Evolutionary conservation across 2,888 invertebrate species (phyloP).

Genomic region (Agriopis marginaria): DNA sequence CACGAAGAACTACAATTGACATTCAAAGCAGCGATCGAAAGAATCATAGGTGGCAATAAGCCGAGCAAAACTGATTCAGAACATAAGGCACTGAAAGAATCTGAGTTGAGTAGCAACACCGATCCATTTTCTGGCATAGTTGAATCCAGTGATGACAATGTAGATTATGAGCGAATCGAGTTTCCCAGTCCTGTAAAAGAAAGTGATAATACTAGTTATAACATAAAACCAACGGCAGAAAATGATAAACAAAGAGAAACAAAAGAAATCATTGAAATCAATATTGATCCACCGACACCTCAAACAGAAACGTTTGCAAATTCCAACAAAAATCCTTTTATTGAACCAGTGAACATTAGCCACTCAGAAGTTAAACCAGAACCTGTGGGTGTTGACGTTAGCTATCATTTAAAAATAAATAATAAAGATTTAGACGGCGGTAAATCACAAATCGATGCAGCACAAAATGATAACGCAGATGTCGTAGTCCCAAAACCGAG

Average conservation of each 20-base stretch:
- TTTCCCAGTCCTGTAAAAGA: slow-evolving; percentile 9
- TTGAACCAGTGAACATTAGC: slow-evolving; percentile 35
- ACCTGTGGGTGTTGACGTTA: slow-evolving; percentile 65
- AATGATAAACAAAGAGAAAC: neutral
- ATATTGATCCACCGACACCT: slow-evolving; percentile 31
- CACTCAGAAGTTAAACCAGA: slow-evolving; percentile 40
- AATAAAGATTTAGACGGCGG: slow-evolving; percentile 64
- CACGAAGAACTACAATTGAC: slow-evolving; percentile 73
- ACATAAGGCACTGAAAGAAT: slow-evolving; percentile 42
- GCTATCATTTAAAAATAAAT: slow-evolving; percentile 79
- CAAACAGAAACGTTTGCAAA: slow-evolving; percentile 23
- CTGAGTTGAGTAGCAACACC: slow-evolving; percentile 28
- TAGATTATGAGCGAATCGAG: slow-evolving; percentile 20
- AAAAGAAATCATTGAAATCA: slow-evolving; percentile 20
- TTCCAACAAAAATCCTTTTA: slow-evolving; percentile 46
- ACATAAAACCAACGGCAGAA: slow-evolving; percentile 11
- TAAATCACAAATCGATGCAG: slow-evolving; percentile 44
- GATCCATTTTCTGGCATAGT: slow-evolving; percentile 28
- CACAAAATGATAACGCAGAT: slow-evolving; percentile 50
- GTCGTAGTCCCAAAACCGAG: slow-evolving; percentile 44
- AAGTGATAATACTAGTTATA: slow-evolving; percentile 9
- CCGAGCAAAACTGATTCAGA: slow-evolving; percentile 47
- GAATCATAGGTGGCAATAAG: slow-evolving; percentile 66
- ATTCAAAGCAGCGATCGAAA: slow-evolving; percentile 74
- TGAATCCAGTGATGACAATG: slow-evolving; percentile 19